Conservation (phyloP, 2,797 vertebrate genomes). For the Leptatherina wallacei region DNA sequence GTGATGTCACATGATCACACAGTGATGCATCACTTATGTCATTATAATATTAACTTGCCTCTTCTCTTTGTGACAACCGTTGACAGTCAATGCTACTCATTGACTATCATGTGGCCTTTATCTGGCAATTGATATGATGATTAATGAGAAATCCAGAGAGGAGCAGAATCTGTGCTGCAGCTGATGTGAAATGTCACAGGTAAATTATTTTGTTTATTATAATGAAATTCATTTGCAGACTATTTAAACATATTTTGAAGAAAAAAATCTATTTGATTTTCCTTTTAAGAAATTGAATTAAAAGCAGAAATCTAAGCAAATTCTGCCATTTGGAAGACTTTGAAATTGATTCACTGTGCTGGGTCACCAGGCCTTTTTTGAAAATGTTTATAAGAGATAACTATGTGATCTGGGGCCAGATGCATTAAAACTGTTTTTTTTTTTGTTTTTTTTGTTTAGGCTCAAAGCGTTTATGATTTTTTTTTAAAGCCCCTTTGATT, state of each 20-base stretch:
- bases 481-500: no score
- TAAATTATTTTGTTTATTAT: not conserved
- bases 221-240: not conserved
- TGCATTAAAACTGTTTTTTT: not conserved
- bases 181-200: constrained; percentile 10
- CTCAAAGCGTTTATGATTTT: no score
- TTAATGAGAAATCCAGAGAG: not conserved
- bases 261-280: not conserved
- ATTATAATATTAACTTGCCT: constrained; percentile 12
- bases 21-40: constrained; percentile 22
- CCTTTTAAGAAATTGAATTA: not conserved
- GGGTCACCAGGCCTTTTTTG: not conserved
- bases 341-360: not conserved
- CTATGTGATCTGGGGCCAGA: not conserved
- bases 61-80: constrained; percentile 64
- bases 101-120: not conserved
- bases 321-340: not conserved
- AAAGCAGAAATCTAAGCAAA: not conserved
- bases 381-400: not conserved
- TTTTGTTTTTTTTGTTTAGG: no score
- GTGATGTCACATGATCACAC: constrained; percentile 22
- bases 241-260: not conserved
- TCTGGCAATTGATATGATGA: not conserved
- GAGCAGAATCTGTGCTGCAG: not conserved
- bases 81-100: not conserved